Base-by-base conservation (phyloP, 2,797 vertebrate species). In the Apogon hyalosoma region DNA sequence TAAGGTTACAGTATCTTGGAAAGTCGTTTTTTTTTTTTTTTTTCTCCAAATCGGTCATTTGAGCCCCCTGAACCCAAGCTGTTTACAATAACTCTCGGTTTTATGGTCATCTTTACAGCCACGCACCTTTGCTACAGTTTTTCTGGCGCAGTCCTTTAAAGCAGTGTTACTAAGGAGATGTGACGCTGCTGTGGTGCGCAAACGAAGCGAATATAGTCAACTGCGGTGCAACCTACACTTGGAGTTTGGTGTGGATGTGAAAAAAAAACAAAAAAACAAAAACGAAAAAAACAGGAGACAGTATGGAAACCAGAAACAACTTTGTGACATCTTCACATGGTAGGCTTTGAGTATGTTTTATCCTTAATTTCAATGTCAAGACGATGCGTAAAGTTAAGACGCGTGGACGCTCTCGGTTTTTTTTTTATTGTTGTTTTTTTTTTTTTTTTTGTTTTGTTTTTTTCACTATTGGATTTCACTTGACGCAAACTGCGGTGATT, bases 151-250 rank as follows among this genome's bases (percentile, higher is more conserved):
- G 79, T 58, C 70, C 88, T 87, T 87, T 91, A 87, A 86, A 87
- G 87, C 85, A 19, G 53, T 21, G 96, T 98, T 91, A 85, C 96
- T 94, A 93, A 90, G 95, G 95, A 79, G 92, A 97, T 93, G 46
- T 58, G 87, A 90, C 95, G 96, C 95, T 93, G 95, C 50, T 39
- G 65, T 41, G 39, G 39, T 82, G 67, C 73, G 77, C 89, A 33
- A 77, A 81, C 58, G n/a, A n/a, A n/a, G 72, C 84, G 75, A 84
- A 87, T 86, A 75, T 78, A 69, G 40, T 66, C 76, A 86, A 73
- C 76, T 87, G 87, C 68, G 31, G 8, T 61, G 2, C 13, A 42
- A 62, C 10, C 2, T 6, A 31, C 2, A 31, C 24, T 16, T 7
- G 43, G 40, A 39, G 39, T 62, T 53, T 43, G n/a, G 21, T 39